Percentiles rank a stretch among this genome's conserved stretches.
Evolutionary conservation across 2,888 invertebrate species (phyloP).

Genomic region (Platerodrilus igneus): DNA sequence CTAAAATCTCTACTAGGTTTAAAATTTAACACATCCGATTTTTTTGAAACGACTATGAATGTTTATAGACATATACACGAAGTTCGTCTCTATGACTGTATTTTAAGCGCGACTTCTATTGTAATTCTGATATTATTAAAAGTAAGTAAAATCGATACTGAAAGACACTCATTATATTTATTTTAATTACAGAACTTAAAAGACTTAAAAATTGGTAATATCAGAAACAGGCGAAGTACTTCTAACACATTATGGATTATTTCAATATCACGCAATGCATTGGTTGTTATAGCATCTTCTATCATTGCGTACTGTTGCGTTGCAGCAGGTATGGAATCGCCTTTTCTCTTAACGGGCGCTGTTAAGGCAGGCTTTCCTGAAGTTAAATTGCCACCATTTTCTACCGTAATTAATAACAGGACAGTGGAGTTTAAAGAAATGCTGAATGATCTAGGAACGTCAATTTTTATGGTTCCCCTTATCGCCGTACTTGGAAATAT

Average conservation of each 20-base stretch:
- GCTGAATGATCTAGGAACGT: conserved; percentile 77
- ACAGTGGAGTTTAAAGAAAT: conserved; percentile 62
- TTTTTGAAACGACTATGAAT: conserved; percentile 68
- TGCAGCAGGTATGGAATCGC: conserved; percentile 51
- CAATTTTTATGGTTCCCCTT: conserved; percentile 80
- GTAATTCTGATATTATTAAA: conserved; percentile 66
- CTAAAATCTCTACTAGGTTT: conserved; percentile 71
- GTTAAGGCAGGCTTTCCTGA: conserved; percentile 72
- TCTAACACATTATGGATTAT: conserved; percentile 68
- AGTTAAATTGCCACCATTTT: conserved; percentile 66
- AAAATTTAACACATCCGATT: conserved; percentile 67
- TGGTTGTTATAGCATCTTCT: conserved; percentile 72
- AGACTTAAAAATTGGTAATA: conserved; percentile 54
- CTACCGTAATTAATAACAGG: conserved; percentile 56
- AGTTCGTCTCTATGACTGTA: conserved; percentile 64
- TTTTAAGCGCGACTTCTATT: conserved; percentile 70
- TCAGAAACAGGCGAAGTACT: too few relatives aligned
- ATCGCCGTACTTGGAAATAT: conserved; percentile 90
- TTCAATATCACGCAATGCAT: conserved; percentile 78
- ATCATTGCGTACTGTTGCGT: conserved; percentile 60
- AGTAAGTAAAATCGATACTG: too few relatives aligned
- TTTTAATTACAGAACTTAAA: conserved; percentile 62
- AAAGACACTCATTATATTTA: neutral
- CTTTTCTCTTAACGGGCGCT: conserved; percentile 70
- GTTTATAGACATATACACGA: conserved; percentile 65